Evolutionary conservation across 2,113 vertebrate genomes (phyloP).

Genomic region (Athene cunicularia): DNA sequence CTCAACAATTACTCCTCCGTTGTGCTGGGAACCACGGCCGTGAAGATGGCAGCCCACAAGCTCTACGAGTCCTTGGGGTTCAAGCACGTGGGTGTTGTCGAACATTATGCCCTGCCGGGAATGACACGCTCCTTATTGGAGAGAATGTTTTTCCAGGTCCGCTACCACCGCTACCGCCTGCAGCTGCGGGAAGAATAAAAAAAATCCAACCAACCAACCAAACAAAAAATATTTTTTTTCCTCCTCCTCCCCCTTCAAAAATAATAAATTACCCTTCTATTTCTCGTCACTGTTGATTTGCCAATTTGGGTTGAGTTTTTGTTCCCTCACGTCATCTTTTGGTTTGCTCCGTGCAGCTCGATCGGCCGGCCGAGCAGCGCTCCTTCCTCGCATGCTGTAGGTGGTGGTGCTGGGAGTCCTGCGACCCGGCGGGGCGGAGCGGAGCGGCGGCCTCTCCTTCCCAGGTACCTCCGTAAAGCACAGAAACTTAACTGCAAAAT

Average conservation of each 20-base stretch:
- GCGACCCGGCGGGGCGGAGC: neutral
- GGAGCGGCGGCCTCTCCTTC: conserved; percentile 15
- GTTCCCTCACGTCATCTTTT: conserved; percentile 13
- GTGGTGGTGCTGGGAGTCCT: conserved; percentile 48
- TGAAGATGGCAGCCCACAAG: conserved; percentile 97
- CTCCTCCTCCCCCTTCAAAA: neutral
- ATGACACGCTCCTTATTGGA: conserved; percentile 92
- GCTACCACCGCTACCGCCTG: conserved; percentile 96
- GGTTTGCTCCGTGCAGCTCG: conserved; percentile 40
- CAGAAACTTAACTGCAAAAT: conserved; percentile 54
- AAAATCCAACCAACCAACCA: conserved; percentile 51
- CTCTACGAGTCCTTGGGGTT: conserved; percentile 98
- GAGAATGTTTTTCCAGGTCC: conserved; percentile 98
- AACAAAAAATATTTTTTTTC: neutral
- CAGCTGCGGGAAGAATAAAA: conserved; percentile 97
- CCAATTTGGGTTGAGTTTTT: conserved; percentile 34
- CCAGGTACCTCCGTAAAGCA: conserved; percentile 72
- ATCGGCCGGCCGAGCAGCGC: neutral
- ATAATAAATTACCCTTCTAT: conserved; percentile 26
- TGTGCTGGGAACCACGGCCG: conserved; percentile 94
- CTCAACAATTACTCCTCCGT: conserved; percentile 93
- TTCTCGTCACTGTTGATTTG: conserved; percentile 52
- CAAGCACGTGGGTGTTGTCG: conserved; percentile 87
- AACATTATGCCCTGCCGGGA: conserved; percentile 90
- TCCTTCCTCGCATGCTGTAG: conserved; percentile 55